Evolutionary conservation across 2,888 invertebrate species (phyloP), one percentile per base, ranked within the genome.

Genomic region (Priocnemis perturbator): DNA sequence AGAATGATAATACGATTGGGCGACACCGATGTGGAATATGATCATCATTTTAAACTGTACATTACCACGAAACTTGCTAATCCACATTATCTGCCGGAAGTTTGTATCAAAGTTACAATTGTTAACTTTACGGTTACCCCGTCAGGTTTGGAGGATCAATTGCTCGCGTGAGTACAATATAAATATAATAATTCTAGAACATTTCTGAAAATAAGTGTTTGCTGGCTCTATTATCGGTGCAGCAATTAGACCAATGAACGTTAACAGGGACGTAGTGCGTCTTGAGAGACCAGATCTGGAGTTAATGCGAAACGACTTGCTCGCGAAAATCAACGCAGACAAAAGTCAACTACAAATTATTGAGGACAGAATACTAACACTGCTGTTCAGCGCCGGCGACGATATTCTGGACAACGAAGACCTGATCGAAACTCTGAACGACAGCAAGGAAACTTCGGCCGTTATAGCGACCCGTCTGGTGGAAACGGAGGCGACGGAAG

Each of bases 331-430:
- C 74, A 97, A 97, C 82, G 90, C 93, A 0, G 97, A 97, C 85
- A 97, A 96, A 87, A 94, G 93, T 26, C 95, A 96, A 76, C 89
- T 98, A 67, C 92, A 96, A 73, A 93, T 92, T 60, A 94, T 98
- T 72, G 98, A 98, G 90, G 97, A 97, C 85, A 97, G 96, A 89
- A 97, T 98, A 72, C 90, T 98, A 11, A 92, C 93, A 78, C 91
- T 97, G 59, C 90, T 98, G 1, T 96, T 95, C 83, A 92, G 94
- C 56, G 94, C 96, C 0, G 93, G 96, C 72, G 97, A 97, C 3
- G 97, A 97, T 86, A 97, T 98, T 81, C 91, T 98, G 52, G 98
- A 98, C 86, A 97, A 98, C 85, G 98, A 98, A 86, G 96, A 96
- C 83, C 93, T 98, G 19, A 97, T 98, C 67, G 95, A 97, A 85